Percentiles rank a stretch among this genome's conserved stretches.
These are phyloP conservation scores for Aulostomus chinensis DNA, from an alignment of 2,797 vertebrate species.

Conservation along the genomic window DNA sequence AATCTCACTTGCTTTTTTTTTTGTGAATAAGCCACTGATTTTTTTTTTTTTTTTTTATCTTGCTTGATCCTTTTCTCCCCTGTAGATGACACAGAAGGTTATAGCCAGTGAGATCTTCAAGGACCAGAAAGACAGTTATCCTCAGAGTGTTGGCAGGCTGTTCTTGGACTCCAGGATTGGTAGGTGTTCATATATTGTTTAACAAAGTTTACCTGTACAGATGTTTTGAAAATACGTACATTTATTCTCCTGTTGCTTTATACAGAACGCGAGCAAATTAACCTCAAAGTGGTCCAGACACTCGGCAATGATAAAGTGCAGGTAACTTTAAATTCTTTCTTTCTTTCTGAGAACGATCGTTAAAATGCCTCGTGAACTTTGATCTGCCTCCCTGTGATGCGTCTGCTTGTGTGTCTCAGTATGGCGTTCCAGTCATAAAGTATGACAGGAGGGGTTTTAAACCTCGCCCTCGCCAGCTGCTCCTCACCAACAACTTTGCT, in stretches of 20 bases:
- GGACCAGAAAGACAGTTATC: conserved; percentile 94
- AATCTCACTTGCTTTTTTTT: too few species aligned
- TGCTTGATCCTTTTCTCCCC: neutral
- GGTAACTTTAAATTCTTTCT: conserved; percentile 81
- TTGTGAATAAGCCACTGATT: too few species aligned
- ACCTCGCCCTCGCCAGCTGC: conserved; percentile 88
- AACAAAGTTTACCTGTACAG: neutral
- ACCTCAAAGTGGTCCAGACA: conserved; percentile 88
- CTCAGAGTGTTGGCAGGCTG: conserved; percentile 91
- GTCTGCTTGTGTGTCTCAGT: conserved; percentile 75
- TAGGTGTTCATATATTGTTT: conserved; percentile 67
- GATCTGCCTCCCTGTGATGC: neutral
- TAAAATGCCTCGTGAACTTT: neutral
- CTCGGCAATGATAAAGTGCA: conserved; percentile 90
- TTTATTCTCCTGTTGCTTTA: conserved; percentile 24
- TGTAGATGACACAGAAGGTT: conserved; percentile 93
- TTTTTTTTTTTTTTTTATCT: neutral
- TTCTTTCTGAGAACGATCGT: neutral
- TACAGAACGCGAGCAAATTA: conserved; percentile 92
- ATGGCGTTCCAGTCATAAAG: conserved; percentile 91
- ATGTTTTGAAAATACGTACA: neutral
- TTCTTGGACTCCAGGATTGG: conserved; percentile 94
- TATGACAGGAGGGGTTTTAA: conserved; percentile 95
- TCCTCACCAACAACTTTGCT: conserved; percentile 84
- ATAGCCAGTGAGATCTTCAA: conserved; percentile 95